Base-by-base conservation (phyloP, 2,888 invertebrate species). In the Ectropis crepuscularia region DNA sequence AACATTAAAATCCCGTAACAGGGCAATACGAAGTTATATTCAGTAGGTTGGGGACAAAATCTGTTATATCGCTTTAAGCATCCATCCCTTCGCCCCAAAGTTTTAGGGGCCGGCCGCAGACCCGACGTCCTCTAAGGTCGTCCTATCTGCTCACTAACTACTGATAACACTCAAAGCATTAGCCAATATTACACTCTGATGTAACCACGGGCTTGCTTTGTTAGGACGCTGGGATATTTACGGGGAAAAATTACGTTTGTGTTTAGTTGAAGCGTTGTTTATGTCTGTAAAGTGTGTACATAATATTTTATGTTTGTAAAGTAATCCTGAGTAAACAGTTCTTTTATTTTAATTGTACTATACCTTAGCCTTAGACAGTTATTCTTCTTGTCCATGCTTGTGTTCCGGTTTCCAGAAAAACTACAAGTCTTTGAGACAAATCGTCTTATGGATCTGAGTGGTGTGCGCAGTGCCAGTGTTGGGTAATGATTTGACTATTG, bases 1-100 rank as follows among this genome's bases (percentile, higher is more conserved):
- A 72, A 71, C 75, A 72, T 70, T 70, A 70, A 72, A 71, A 79
- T 74, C 74, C 75, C 71, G 70, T 75, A 77, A 79, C 70, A 69
- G 62, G 73, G 64, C 63, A 73, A 74, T 76, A 77, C 71, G 64
- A 71, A 74, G 77, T 74, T 79, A 78, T 75, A 77, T 71, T 80
- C 73, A 71, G 71, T 72, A 71, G 68, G 65, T 67, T 71, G 67
- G 76, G 75, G 74, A 78, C 77, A 76, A 81, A 83, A 85, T 85
- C 85, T 82, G 84, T 85, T 83, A 83, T 82, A 85, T 84, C 85
- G 81, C 82, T 81, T 81, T 78, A 80, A 79, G 82, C 76, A 78
- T 77, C 78, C 78, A 77, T 78, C 76, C 72, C 67, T 72, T 69
- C 69, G 80, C 83, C 83, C 81, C 69, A 84, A 84, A 84, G 82